Evolutionary conservation across 2,888 invertebrate genomes (phyloP).

Genomic region (Cinara cedri): DNA sequence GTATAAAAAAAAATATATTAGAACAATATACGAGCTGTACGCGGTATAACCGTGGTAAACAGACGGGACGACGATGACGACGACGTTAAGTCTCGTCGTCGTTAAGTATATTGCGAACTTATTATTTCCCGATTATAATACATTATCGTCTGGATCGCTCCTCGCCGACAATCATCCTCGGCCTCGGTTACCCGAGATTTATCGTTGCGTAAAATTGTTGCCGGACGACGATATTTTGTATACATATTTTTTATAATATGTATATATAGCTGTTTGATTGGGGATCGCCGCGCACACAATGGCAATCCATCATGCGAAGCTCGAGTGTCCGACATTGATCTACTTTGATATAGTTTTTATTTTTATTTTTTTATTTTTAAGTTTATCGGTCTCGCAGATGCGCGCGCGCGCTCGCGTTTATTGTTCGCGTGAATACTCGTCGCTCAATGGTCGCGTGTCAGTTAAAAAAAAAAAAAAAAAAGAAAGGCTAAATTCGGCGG

Average conservation of each 20-base stretch:
- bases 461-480: conserved; percentile 26
- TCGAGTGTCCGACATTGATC: conserved; percentile 56
- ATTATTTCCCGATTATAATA: too few relatives aligned
- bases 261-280: not conserved
- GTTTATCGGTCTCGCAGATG: conserved; percentile 56
- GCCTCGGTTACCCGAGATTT: conserved; percentile 23
- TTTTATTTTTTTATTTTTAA: conserved; percentile 44
- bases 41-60: too few relatives aligned
- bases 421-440: conserved; percentile 41
- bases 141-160: conserved; percentile 3
- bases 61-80: not conserved
- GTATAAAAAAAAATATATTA: not conserved
- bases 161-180: not conserved
- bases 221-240: conserved; percentile 5
- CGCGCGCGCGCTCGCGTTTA: conserved; percentile 30
- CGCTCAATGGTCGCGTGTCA: conserved; percentile 55
- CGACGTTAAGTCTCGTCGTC: not conserved
- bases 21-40: not conserved
- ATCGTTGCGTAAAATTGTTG: conserved; percentile 40
- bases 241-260: too few relatives aligned
- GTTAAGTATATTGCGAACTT: not conserved
- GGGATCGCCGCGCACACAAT: conserved; percentile 27
- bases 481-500: too few relatives aligned
- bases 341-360: conserved; percentile 54
- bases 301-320: conserved; percentile 49